Evolutionary conservation across 2,888 invertebrate genomes (phyloP).

Genomic region (Empis stercorea): DNA sequence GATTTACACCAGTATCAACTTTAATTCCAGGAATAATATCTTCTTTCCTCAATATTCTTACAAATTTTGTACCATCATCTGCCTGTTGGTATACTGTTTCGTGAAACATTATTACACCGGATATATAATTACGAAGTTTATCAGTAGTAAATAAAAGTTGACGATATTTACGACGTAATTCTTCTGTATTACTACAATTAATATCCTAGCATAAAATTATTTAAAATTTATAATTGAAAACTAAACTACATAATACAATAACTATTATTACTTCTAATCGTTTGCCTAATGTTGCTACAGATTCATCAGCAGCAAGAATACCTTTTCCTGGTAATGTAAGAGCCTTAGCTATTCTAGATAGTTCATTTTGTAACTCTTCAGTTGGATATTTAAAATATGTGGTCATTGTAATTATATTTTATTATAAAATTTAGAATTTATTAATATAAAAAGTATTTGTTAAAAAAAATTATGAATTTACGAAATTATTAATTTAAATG

Average conservation of each 20-base stretch:
- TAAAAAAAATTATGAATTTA: no score
- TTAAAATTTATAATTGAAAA: conserved; percentile 6
- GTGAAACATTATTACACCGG: neutral
- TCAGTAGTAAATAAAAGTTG: neutral
- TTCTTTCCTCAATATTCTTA: neutral
- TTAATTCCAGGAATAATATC: neutral
- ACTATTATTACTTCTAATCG: neutral
- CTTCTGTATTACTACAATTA: neutral
- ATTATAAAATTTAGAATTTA: no score
- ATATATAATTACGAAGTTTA: neutral
- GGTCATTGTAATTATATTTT: no score
- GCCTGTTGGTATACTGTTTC: neutral
- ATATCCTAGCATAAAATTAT: conserved; percentile 17
- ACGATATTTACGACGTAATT: neutral
- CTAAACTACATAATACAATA: conserved; percentile 1
- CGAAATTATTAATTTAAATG: no score
- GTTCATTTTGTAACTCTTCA: neutral
- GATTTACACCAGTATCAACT: neutral
- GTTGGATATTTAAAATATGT: no score
- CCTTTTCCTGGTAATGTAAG: neutral
- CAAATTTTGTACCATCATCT: neutral
- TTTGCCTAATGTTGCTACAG: neutral
- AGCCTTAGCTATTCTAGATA: neutral
- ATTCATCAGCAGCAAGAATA: neutral
- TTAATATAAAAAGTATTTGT: no score